Evolutionary conservation across 2,797 vertebrate genomes (phyloP), one percentile per base, ranked within the genome.

Genomic region (Brotula barbata): DNA sequence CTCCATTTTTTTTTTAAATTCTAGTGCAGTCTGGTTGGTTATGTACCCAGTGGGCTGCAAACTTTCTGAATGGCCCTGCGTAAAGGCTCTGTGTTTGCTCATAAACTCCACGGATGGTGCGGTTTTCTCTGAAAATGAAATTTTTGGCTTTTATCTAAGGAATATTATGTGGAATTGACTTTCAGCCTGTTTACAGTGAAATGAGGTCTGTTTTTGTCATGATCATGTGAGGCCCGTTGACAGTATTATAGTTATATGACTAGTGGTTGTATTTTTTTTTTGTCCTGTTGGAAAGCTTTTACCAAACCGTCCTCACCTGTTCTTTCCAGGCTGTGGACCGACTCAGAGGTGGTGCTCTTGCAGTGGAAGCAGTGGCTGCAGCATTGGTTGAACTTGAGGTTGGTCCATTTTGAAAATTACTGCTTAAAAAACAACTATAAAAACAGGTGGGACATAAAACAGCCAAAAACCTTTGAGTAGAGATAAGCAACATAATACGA

Each of bases 351-450:
- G 97, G 97, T 42, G 95, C 95, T 61, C 91, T 94, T 78, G 96
- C 95, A 1, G 93, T 95, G 76, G 96, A 99, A 75, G 97, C 97
- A 17, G 97, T 99, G 64, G 94, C 95, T 74, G 97, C 97, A 73
- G 97, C 97, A 60, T 91, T 99, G 75, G 92, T 96, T 84, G 97
- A 98, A 89, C 92, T 99, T 62, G 97, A 99, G 96, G 97, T 98
- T 58, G 2, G 81, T 68, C 54, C 51, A 46, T 59, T 28, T 7
- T 58, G 13, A 62, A n/a, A n/a, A n/a, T n/a, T 69, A 31, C 36
- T 46, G 8, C 44, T 57, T n/a, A 49, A 28, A 28, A 3, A 53
- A 36, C 3, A 19, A 34, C 23, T 15, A 42, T 15, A n/a, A 5
- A 10, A 23, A 17, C 1, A 17, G 15, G 58, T 42, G 11, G 19